These are phyloP conservation scores for Rhysida immarginata DNA, from an alignment of 1,140 invertebrate species.

Conservation along the genomic window DNA sequence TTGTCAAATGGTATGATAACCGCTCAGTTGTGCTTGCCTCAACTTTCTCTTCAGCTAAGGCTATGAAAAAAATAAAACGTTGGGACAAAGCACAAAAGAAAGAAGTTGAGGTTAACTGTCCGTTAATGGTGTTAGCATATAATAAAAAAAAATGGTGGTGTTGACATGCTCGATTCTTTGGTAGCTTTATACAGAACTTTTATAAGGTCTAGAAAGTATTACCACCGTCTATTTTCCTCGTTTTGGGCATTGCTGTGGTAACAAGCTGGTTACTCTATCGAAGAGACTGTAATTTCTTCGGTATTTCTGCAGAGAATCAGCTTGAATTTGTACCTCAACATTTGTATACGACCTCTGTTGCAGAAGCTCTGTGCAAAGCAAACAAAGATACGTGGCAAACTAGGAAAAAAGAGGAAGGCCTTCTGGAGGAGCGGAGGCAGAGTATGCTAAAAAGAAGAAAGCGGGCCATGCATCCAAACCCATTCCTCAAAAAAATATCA, in stretches of 20 bases:
- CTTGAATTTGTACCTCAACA: no score
- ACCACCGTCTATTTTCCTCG: conserved; percentile 31
- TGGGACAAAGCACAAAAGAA: background rate
- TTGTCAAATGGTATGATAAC: background rate
- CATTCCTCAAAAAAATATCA: background rate
- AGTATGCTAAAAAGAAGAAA: no score
- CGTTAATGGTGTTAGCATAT: conserved; percentile 31
- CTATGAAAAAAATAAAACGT: no score
- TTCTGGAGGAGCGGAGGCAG: background rate
- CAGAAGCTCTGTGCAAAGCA: background rate
- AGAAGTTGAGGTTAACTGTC: conserved; percentile 24
- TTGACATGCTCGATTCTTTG: conserved; percentile 25
- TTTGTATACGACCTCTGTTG: background rate
- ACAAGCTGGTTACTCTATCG: conserved; percentile 21
- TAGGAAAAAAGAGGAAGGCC: background rate
- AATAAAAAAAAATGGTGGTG: conserved; percentile 35
- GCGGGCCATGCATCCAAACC: background rate
- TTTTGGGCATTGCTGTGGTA: conserved; percentile 26
- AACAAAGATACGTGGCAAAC: background rate
- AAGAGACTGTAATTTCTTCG: background rate
- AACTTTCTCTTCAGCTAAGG: no score
- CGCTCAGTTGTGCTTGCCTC: background rate
- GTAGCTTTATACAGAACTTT: conserved; percentile 27
- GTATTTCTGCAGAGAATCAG: background rate
- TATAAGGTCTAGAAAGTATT: conserved; percentile 30